Percentiles rank a stretch among this genome's conserved stretches.
Conservation (phyloP, 2,888 invertebrate species). For the Octonoba sinensis region DNA sequence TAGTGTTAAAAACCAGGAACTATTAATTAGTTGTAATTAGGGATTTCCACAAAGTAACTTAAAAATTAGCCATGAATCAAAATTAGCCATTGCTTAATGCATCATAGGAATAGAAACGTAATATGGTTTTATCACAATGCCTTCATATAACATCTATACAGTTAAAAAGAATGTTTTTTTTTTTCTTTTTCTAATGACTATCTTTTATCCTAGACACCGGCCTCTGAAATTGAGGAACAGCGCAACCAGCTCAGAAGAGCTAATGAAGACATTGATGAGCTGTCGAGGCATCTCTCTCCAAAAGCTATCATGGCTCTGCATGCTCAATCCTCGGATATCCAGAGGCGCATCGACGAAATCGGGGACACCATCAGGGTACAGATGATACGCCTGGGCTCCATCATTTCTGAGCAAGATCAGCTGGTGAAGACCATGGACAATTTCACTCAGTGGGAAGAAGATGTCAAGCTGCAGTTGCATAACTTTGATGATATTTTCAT, state of each 20-base stretch:
- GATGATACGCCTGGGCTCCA: constrained; percentile 64
- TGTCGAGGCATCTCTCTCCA: constrained; percentile 47
- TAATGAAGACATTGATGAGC: constrained; percentile 45
- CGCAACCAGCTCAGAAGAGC: constrained; percentile 30
- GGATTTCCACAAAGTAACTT: too few species aligned
- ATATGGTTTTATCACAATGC: too few species aligned
- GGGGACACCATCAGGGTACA: constrained; percentile 38
- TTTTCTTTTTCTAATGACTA: not conserved
- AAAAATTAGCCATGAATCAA: too few species aligned
- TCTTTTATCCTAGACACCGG: constrained; percentile 17
- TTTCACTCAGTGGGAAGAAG: constrained; percentile 56
- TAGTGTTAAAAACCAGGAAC: too few species aligned
- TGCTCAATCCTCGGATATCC: constrained; percentile 48
- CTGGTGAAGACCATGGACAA: constrained; percentile 72
- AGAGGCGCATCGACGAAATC: constrained; percentile 55
- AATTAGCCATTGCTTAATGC: too few species aligned
- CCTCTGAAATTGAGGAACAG: constrained; percentile 44
- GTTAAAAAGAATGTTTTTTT: not conserved
- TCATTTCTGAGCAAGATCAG: constrained; percentile 87
- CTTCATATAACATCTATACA: too few species aligned
- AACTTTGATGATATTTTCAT: constrained; percentile 85
- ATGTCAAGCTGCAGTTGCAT: constrained; percentile 33
- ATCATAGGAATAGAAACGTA: too few species aligned
- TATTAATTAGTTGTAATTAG: too few species aligned
- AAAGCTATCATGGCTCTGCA: constrained; percentile 59